Evolutionary conservation across 2,888 invertebrate species (phyloP).

Genomic region (Drosophila macrospina): DNA sequence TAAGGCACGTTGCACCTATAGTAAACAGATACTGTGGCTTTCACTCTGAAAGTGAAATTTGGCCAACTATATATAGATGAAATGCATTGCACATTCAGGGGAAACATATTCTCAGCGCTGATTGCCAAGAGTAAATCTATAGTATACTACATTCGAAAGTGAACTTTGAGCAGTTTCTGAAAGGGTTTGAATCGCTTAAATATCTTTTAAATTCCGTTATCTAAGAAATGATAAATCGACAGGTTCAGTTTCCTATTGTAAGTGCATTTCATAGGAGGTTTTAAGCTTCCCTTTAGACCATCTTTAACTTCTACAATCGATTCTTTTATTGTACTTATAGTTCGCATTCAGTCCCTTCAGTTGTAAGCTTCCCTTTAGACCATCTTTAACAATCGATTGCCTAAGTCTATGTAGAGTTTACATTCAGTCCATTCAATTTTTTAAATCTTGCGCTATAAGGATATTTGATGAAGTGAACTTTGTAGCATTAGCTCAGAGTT

Average conservation of each 20-base stretch:
- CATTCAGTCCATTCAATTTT: not conserved
- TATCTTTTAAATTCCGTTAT: no score
- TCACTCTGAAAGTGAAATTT: constrained; percentile 27
- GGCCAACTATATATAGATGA: constrained; percentile 1
- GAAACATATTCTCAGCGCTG: not conserved
- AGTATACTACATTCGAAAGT: not conserved
- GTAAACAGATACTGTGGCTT: constrained; percentile 32
- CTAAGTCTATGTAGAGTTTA: not conserved
- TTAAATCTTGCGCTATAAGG: not conserved
- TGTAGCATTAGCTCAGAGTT: constrained; percentile 4
- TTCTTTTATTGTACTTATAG: no score
- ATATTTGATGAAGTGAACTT: constrained; percentile 5
- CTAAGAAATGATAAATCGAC: no score
- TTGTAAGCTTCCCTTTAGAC: no score
- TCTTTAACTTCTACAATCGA: no score
- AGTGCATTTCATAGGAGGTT: no score
- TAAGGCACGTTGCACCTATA: constrained; percentile 23
- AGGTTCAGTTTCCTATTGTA: no score
- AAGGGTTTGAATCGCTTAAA: no score
- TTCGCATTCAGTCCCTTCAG: no score
- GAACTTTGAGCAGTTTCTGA: no score
- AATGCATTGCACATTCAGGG: not conserved
- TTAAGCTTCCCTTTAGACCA: no score
- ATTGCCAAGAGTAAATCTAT: not conserved
- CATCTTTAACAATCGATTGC: not conserved